phyloP scores from a whole-genome alignment of 2,888 invertebrate genomes.

The Drosophila siamana region DNA sequence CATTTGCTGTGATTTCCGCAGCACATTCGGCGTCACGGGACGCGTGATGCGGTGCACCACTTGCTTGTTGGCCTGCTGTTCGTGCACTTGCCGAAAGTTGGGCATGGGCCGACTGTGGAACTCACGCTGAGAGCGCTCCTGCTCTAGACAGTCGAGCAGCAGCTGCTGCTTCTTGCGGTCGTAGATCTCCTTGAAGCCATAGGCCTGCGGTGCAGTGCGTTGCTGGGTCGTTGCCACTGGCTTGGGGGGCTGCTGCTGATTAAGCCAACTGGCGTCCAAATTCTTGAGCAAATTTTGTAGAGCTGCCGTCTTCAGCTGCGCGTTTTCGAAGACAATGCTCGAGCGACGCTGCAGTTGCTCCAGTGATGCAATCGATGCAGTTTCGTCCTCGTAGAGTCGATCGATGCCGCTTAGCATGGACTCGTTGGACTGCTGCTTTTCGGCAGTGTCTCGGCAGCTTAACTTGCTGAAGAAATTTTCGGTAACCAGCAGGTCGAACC shows the following conservation, averaged over 20 bases:
- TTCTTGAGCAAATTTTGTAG: slow-evolving; percentile 25
- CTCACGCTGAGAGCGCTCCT: slow-evolving; percentile 56
- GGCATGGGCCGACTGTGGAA: slow-evolving; percentile 76
- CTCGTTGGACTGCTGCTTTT: not conserved
- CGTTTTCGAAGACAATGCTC: slow-evolving; percentile 22
- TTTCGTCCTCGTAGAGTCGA: not conserved
- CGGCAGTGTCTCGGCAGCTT: not conserved
- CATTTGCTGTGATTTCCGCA: slow-evolving; percentile 43
- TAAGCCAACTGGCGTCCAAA: slow-evolving; percentile 20
- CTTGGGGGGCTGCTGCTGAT: not conserved
- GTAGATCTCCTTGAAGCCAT: slow-evolving; percentile 69
- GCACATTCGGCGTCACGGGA: slow-evolving; percentile 68
- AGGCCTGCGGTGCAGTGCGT: slow-evolving; percentile 44
- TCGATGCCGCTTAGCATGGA: not conserved
- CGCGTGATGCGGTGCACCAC: slow-evolving; percentile 54
- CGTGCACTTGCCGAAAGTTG: slow-evolving; percentile 57
- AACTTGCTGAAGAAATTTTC: slow-evolving; percentile 17
- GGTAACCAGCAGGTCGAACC: not conserved
- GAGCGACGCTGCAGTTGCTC: slow-evolving; percentile 27
- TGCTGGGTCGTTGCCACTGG: not conserved
- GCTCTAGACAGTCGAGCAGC: slow-evolving; percentile 20
- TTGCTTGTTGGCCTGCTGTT: slow-evolving; percentile 27
- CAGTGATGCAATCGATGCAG: not conserved
- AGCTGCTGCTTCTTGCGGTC: slow-evolving; percentile 47
- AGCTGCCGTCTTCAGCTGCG: slow-evolving; percentile 28